These are phyloP conservation scores for Somateria mollissima DNA, from an alignment of 2,797 vertebrate species.

Conservation along the genomic window DNA sequence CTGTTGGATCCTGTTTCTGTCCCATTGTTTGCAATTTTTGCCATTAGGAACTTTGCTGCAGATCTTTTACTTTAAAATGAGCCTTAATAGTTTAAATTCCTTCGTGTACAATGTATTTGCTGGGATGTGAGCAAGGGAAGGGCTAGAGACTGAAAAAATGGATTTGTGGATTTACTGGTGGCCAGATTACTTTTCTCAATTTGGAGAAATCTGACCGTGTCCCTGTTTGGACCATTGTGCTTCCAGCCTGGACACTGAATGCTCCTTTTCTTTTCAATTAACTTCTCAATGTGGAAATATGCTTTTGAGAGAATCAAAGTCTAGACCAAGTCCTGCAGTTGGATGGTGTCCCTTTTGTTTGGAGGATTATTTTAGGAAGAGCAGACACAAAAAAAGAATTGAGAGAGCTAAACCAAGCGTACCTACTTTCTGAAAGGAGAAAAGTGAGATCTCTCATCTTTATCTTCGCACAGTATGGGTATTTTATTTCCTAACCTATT, in stretches of 20 bases:
- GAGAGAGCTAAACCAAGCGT: background rate
- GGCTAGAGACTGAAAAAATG: background rate
- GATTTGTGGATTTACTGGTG: background rate
- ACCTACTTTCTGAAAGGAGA: background rate
- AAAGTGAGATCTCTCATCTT: background rate
- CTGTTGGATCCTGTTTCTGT: background rate
- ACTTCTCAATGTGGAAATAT: background rate
- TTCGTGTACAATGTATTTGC: background rate
- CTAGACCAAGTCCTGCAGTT: background rate
- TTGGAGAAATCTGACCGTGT: background rate
- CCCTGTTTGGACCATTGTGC: background rate
- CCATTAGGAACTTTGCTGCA: background rate
- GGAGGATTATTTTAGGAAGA: background rate
- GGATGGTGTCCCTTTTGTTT: background rate
- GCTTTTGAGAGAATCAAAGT: background rate
- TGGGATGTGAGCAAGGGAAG: background rate
- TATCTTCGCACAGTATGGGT: background rate
- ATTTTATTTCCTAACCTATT: constrained; percentile 17
- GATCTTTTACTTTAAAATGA: background rate
- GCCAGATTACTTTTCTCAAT: background rate
- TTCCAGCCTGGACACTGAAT: background rate
- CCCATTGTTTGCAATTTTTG: background rate
- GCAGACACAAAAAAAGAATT: background rate
- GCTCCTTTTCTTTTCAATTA: background rate
- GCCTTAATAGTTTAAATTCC: background rate